Base-by-base conservation (phyloP, 92 coral and sea anemone species). In the Actinostola sp. region DNA sequence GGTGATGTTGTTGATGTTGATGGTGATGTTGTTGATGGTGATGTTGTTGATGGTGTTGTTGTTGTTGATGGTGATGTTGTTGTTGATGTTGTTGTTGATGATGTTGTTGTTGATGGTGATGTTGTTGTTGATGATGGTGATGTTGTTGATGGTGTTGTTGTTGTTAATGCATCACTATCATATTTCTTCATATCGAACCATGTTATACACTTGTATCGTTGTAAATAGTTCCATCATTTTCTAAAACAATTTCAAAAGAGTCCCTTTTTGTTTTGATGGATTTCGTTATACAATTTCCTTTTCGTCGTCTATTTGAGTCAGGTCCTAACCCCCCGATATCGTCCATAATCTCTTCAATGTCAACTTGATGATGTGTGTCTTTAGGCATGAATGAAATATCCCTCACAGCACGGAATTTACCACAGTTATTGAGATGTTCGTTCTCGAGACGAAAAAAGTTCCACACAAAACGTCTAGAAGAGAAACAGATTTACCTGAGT, bases 391-490 rank as follows among this genome's bases (percentile, higher is more conserved):
- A 90, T 28, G 98, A 94, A 57, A 94, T 94, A 72, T 94, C 98
- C 1, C 98, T 88, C 49, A 94, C 98, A 0, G 98, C 98, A 14
- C 98, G 97, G 86, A 94, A 94, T 55, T 94, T 89, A 71, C 98
- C 98, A 42, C 98, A 94, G 78, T 94, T 94, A 84, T 94, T 94
- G 41, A 94, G 83, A 55, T 94, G 98, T 53, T 94, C 98, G 80
- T 94, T 94, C 75, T 94, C 98, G 23, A 94, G 95, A 56, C 98
- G 97, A 38, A 94, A 81, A 73, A 94, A 94, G 75, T 94, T 94
- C 98, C 98, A 94, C 5, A 94, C 89, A 74, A 94, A 94, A 53
- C 98, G 97, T 70, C 98, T 94, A 78, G 42, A 67, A 67, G 3
- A 20, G 53, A 53, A n/a, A 55, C 19, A n/a, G 3, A 16, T 13